Base-by-base conservation (phyloP, 2,797 vertebrate species). In the Chiroxiphia lanceolata region DNA sequence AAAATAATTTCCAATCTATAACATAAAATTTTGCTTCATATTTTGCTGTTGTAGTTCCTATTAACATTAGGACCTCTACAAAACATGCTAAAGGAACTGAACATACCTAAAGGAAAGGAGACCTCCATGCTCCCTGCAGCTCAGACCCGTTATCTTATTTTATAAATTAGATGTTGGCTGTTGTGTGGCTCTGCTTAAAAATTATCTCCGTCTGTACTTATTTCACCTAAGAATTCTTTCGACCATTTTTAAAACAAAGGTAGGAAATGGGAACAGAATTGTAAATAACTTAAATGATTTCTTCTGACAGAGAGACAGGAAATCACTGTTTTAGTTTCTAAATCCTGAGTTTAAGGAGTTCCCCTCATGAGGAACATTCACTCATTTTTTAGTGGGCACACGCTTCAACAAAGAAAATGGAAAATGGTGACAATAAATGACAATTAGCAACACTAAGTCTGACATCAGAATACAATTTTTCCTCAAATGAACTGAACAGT, bases 261-360 rank as follows among this genome's bases (percentile, higher is more conserved):
- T 97, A 94, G 93, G 83, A 97, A 95, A 83, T 92, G 59, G 40
- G 74, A 95, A 77, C 63, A 91, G 95, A 97, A 94, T 12, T 89
- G 83, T 93, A 96, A 96, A 96, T 95, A 97, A 96, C 90, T 88
- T 82, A 93, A 95, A 96, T 93, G 0, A 95, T 83, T 92, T 89
- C 77, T 95, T 85, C 83, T 94, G 94, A 97, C 89, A 95, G 82
- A 85, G 77, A 93, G 76, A 90, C 93, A 94, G 92, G 90, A 97
- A 97, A 94, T 70, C 53, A 68, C 75, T 94, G 88, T 94, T 95
- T 92, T 89, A 75, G 75, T 82, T 95, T 96, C 70, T 72, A 72
- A 89, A 90, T 87, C 81, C 97, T 93, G 79, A 57, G 47, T 79
- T 94, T 86, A 69, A 93, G 94, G 90, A 91, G 54, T 61, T 96